phyloP scores from a whole-genome alignment of 2,113 vertebrate species.

The Nestor notabilis region DNA sequence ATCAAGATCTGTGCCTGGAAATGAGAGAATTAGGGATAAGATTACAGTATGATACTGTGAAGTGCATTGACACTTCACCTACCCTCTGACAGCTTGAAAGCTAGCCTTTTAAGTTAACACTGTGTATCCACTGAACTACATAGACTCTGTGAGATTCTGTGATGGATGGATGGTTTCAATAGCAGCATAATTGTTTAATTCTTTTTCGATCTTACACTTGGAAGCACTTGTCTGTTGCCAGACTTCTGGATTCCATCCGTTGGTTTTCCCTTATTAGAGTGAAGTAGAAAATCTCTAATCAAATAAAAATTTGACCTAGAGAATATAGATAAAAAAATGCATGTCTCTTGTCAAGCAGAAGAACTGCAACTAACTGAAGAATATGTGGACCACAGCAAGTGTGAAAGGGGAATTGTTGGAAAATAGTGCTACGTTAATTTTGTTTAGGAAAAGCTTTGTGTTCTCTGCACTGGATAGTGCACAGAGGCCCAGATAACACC shows the following conservation, averaged over 20 bases:
- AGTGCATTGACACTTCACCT: background rate
- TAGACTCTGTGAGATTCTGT: background rate
- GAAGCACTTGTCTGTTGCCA: background rate
- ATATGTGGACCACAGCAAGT: background rate
- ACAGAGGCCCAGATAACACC: background rate
- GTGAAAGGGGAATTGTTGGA: background rate
- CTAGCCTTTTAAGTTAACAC: background rate
- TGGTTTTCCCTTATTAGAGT: background rate
- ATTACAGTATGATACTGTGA: background rate
- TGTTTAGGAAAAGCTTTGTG: background rate
- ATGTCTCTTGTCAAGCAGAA: background rate
- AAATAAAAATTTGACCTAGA: background rate
- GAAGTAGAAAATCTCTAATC: background rate
- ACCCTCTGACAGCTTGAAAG: background rate
- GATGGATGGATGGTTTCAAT: slow-evolving; percentile 26
- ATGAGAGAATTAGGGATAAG: background rate
- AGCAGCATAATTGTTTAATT: slow-evolving; percentile 38
- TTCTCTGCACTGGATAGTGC: background rate
- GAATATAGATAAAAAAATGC: background rate
- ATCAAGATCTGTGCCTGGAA: background rate
- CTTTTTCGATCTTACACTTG: slow-evolving; percentile 26
- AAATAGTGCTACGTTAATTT: background rate
- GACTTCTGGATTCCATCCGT: background rate
- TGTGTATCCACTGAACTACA: background rate
- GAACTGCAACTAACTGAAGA: background rate